Evolutionary conservation across 2,113 vertebrate genomes (phyloP), one percentile per base, ranked within the genome.

Genomic region (Chaenogobius annularis): DNA sequence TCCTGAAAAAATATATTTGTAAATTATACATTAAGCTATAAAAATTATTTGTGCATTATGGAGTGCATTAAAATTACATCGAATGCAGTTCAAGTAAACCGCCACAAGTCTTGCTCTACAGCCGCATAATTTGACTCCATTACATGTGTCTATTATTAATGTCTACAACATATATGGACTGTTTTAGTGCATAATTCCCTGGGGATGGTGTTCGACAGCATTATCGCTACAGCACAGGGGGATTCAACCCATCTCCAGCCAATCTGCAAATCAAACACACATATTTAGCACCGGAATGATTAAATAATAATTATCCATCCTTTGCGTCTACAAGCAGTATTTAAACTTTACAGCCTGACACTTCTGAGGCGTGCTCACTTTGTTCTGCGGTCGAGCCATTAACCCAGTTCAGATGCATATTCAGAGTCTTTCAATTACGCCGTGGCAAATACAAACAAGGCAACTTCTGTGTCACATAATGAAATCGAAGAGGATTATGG

Each of bases 211-310:
- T 70, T 65, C 31, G 31, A 71, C 67, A n/a, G 35, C 43, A 59
- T 40, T 75, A 75, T 73, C 23, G 20, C 54, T 62, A 69, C 14
- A 12, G 23, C 55, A 54, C 35, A 65, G 68, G 67, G 66, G 73
- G 76, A 54, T 48, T 12, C 66, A 65, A 69, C 67, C 44, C 26
- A 50, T 35, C 59, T 63, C 15, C 15, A 40, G 35, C 3, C 59
- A n/a, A 81, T 50, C 54, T 61, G n/a, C 78, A 69, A 71, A 82
- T 82, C n/a, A 65, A 77, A 78, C 13, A 35, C 61, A 68, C 64
- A 65, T 15, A 22, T 23, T 50, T 44, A 48, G 14, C 44, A 35
- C 66, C 12, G 7, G 72, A 10, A 73, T 26, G 17, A 72, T 83
- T 61, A 75, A 83, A 73, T 78, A 81, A 74, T 72, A 48, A 83